Evolutionary conservation across 2,888 invertebrate species (phyloP).

Genomic region (Macrosoma leucophasiata): DNA sequence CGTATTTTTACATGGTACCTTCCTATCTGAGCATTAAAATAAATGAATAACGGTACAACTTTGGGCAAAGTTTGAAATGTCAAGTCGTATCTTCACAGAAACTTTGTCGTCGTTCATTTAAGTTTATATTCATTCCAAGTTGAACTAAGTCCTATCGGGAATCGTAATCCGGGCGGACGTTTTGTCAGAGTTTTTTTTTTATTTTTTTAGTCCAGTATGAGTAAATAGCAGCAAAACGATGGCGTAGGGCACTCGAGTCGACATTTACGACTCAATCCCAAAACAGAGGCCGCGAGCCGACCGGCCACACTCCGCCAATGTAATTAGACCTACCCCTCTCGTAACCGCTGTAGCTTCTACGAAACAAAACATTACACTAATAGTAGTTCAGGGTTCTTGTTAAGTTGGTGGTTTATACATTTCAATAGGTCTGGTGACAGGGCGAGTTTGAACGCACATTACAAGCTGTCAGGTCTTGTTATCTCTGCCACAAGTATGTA

Average conservation of each 20-base stretch:
- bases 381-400: slow-evolving; percentile 37
- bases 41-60: too few relatives aligned
- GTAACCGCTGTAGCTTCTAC: slow-evolving; percentile 18
- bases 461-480: slow-evolving; percentile 59
- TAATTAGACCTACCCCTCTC: slow-evolving; percentile 45
- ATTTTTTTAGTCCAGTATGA: slow-evolving; percentile 42
- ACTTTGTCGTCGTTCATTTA: slow-evolving; percentile 44
- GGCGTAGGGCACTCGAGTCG: slow-evolving; percentile 59
- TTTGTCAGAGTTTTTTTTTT: slow-evolving; percentile 40
- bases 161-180: slow-evolving; percentile 41
- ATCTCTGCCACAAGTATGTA: slow-evolving; percentile 53
- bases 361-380: slow-evolving; percentile 25
- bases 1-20: too few relatives aligned
- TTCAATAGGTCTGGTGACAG: slow-evolving; percentile 57
- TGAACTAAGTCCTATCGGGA: slow-evolving; percentile 38
- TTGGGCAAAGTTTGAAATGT: too few relatives aligned
- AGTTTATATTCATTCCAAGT: slow-evolving; percentile 42
- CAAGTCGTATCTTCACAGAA: slow-evolving; percentile 35
- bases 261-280: slow-evolving; percentile 74
- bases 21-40: slow-evolving; percentile 10
- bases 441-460: slow-evolving; percentile 57
- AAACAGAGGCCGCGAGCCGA: slow-evolving; percentile 55
- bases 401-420: slow-evolving; percentile 41
- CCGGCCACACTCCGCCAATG: slow-evolving; percentile 50
- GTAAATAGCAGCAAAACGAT: slow-evolving; percentile 63